phyloP scores from a whole-genome alignment of 2,797 vertebrate species.

The Rhinichthys osculus region DNA sequence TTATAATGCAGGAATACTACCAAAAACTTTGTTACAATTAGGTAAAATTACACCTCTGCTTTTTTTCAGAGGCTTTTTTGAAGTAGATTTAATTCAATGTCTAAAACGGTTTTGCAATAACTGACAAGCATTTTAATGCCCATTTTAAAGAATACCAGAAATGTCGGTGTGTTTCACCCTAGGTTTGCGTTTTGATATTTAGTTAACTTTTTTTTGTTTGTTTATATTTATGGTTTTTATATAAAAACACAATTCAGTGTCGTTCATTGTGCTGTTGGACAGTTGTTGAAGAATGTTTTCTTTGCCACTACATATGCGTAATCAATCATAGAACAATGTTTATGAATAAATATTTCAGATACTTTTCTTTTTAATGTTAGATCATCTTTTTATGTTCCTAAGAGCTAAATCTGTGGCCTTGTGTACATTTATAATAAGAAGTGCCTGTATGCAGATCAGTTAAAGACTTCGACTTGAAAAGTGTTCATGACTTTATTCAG shows the following conservation, averaged over 20 bases:
- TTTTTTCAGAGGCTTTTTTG: neutral
- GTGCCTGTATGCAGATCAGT: neutral
- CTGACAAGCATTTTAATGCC: neutral
- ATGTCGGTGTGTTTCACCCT: neutral
- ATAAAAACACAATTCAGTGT: neutral
- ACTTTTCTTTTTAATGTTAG: neutral
- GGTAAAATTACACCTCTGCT: neutral
- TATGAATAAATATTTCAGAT: neutral
- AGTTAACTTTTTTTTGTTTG: neutral
- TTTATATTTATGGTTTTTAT: neutral
- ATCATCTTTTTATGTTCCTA: neutral
- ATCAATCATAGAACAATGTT: neutral
- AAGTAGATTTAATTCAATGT: neutral
- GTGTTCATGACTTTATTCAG: neutral
- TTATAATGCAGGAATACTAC: neutral
- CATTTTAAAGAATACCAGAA: neutral
- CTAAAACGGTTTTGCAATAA: neutral
- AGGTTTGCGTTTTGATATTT: neutral
- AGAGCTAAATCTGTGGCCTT: neutral
- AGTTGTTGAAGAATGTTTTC: neutral
- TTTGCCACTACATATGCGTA: neutral
- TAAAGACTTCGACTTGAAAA: neutral
- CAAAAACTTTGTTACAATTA: neutral
- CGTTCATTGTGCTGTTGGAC: neutral
- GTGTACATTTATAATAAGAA: neutral